These are phyloP conservation scores for Epinotia nisella DNA, from an alignment of 2,888 invertebrate species.

Conservation along the genomic window DNA sequence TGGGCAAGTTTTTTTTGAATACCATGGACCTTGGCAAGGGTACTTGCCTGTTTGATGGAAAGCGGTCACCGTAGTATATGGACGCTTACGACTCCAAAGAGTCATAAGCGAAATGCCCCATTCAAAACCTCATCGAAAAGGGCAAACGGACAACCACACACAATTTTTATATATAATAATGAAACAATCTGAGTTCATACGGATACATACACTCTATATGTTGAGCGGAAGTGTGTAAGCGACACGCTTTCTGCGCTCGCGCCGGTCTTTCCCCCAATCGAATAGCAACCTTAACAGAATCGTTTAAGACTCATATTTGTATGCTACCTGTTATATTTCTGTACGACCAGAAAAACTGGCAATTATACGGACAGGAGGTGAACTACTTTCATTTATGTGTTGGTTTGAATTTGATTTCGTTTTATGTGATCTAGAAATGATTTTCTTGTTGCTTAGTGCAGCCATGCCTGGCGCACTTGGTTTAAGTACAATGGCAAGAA, in stretches of 20 bases:
- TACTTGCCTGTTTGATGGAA: too few relatives aligned
- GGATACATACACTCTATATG: slow-evolving; percentile 52
- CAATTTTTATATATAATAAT: slow-evolving; percentile 22
- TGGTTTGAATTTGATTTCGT: slow-evolving; percentile 52
- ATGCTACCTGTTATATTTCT: background rate
- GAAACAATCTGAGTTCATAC: slow-evolving; percentile 46
- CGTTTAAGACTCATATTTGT: slow-evolving; percentile 4
- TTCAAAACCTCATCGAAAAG: background rate
- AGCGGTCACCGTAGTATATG: too few relatives aligned
- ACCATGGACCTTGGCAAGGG: too few relatives aligned
- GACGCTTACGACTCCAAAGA: too few relatives aligned
- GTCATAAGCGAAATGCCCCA: too few relatives aligned
- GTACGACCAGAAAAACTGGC: slow-evolving; percentile 61
- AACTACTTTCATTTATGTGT: slow-evolving; percentile 60
- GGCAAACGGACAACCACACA: background rate
- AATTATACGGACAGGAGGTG: slow-evolving; percentile 61
- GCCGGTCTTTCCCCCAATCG: slow-evolving; percentile 52
- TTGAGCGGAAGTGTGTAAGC: slow-evolving; percentile 56
- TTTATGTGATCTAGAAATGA: slow-evolving; percentile 49
- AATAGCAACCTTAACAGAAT: slow-evolving; percentile 21
- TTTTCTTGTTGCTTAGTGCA: slow-evolving; percentile 41
- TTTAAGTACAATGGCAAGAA: too few relatives aligned
- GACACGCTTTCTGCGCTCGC: slow-evolving; percentile 73
- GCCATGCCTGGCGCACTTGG: background rate
- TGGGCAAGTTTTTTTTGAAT: too few relatives aligned